Percentiles rank a stretch among this genome's conserved stretches.
Evolutionary conservation across 1,140 invertebrate species (phyloP).

Genomic region (Dufourea novaeangliae): DNA sequence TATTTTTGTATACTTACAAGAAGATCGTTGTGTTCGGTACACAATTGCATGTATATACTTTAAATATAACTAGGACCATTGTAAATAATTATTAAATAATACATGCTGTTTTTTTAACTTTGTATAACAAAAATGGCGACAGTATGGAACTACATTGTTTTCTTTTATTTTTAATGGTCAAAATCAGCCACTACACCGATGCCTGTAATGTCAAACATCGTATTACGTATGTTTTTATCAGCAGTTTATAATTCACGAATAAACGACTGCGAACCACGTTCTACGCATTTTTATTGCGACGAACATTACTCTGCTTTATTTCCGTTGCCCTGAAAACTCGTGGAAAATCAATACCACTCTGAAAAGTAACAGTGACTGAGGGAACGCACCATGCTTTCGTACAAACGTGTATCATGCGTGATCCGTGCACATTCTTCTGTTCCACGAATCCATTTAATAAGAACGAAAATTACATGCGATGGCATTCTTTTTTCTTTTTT

Average conservation of each 20-base stretch:
- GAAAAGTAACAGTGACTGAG: conserved; percentile 65
- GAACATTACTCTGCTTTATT: conserved; percentile 23
- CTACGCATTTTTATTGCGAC: neutral
- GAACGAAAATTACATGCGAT: conserved; percentile 42
- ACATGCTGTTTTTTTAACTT: neutral
- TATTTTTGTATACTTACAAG: conserved; percentile 16
- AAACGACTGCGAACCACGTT: neutral
- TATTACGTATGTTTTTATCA: conserved; percentile 9
- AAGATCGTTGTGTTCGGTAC: neutral
- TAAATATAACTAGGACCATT: neutral
- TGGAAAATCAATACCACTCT: conserved; percentile 71
- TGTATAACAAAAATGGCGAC: neutral
- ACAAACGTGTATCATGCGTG: neutral
- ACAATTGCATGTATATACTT: conserved; percentile 16
- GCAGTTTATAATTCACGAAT: conserved; percentile 25
- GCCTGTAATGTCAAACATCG: neutral
- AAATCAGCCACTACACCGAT: neutral
- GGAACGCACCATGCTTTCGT: conserved; percentile 18
- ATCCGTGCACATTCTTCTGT: neutral
- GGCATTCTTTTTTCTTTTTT: conserved; percentile 13
- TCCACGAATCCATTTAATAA: conserved; percentile 11
- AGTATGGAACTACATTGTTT: neutral
- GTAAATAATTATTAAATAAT: neutral
- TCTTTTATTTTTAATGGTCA: neutral
- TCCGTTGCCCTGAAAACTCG: conserved; percentile 51